Conservation (phyloP, 2,113 vertebrate genomes). For the Lynx canadensis region DNA sequence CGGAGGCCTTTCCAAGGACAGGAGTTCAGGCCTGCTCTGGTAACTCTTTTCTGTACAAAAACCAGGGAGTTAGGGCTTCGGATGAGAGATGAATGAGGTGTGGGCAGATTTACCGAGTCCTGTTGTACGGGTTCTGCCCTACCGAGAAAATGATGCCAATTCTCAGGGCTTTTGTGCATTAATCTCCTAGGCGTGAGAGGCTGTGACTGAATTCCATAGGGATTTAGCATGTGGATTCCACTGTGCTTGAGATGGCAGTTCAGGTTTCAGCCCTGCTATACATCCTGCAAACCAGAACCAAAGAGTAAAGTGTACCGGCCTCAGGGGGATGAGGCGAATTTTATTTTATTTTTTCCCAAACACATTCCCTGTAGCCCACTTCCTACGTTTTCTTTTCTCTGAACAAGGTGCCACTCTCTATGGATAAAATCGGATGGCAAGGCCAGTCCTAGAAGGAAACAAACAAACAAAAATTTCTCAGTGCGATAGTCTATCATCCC, state of each 20-base stretch:
- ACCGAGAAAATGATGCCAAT: slow-evolving; percentile 68
- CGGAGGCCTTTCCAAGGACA: slow-evolving; percentile 16
- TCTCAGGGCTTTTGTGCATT: slow-evolving; percentile 74
- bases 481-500: neutral
- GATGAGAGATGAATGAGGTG: slow-evolving; percentile 43
- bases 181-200: slow-evolving; percentile 66
- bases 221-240: slow-evolving; percentile 73
- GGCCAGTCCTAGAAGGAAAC: slow-evolving; percentile 20
- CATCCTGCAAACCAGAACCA: slow-evolving; percentile 73
- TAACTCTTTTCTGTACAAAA: slow-evolving; percentile 49
- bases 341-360: neutral
- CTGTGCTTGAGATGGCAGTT: slow-evolving; percentile 70
- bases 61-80: neutral
- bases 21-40: neutral
- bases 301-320: slow-evolving; percentile 70
- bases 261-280: slow-evolving; percentile 72
- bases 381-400: slow-evolving; percentile 21
- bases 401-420: neutral
- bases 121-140: slow-evolving; percentile 58
- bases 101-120: slow-evolving; percentile 60
- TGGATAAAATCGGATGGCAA: slow-evolving; percentile 20
- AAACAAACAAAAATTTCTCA: neutral
- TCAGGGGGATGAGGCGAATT: neutral
- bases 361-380: neutral
- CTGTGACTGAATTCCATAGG: slow-evolving; percentile 69